These are phyloP conservation scores for Drosophila ogumai DNA, from an alignment of 1,140 invertebrate genomes.

Conservation along the genomic window DNA sequence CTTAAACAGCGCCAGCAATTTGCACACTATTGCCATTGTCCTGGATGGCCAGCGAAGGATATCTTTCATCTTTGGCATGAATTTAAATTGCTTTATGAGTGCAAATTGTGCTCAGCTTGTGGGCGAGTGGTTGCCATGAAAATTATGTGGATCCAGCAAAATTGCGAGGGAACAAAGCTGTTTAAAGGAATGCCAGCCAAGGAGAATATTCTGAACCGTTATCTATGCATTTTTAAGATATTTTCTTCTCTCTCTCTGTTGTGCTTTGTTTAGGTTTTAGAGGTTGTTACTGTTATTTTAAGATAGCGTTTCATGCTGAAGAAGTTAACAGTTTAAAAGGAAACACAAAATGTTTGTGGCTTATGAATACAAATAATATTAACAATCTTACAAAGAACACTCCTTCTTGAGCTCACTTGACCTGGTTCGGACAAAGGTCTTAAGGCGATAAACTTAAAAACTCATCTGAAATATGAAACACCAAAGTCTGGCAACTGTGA, in stretches of 20 bases:
- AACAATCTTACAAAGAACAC: not conserved
- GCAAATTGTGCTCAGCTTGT: constrained; percentile 27
- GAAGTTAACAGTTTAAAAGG: not conserved
- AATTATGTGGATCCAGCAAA: constrained; percentile 17
- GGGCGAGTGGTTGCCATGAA: constrained; percentile 9
- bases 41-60: constrained; percentile 38
- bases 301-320: not conserved
- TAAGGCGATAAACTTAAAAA: not conserved
- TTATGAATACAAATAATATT: not conserved
- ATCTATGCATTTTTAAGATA: constrained; percentile 14
- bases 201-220: not conserved
- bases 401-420: not conserved
- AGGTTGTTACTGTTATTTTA: not conserved
- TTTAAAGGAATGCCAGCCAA: not conserved
- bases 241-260: not conserved
- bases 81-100: constrained; percentile 77
- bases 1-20: constrained; percentile 79
- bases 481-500: constrained; percentile 10
- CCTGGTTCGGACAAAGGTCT: not conserved
- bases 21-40: constrained; percentile 73
- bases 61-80: constrained; percentile 70
- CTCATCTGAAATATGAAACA: constrained; percentile 5
- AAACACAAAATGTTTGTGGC: not conserved
- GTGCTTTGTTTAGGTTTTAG: not conserved
- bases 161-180: not conserved